phyloP scores from a whole-genome alignment of 64 coral and sea anemone species.

The Porites lutea region DNA sequence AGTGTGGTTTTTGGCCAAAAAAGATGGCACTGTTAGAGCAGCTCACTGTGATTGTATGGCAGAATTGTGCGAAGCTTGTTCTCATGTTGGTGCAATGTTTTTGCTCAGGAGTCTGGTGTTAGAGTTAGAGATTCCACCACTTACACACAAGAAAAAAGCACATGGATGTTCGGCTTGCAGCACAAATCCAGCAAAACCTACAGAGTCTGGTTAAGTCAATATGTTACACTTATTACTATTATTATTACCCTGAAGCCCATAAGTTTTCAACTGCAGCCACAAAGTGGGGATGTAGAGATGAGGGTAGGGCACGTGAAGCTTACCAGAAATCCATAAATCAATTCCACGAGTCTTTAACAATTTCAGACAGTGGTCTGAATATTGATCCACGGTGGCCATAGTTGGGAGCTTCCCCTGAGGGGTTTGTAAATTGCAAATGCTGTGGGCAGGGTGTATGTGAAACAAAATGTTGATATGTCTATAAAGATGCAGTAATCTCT shows the following conservation, averaged over 20 bases:
- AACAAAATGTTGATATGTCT: slow-evolving; percentile 6
- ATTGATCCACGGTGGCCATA: neutral
- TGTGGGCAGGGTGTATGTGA: slow-evolving; percentile 38
- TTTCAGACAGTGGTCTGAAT: slow-evolving; percentile 55
- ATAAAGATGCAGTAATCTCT: neutral
- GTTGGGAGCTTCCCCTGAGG: slow-evolving; percentile 36
- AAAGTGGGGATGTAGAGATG: slow-evolving; percentile 31
- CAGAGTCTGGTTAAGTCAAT: slow-evolving; percentile 7
- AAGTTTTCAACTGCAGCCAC: slow-evolving; percentile 23
- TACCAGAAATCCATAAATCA: neutral
- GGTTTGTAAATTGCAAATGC: slow-evolving; percentile 53
- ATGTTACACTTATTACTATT: neutral
- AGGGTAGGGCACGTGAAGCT: slow-evolving; percentile 4
- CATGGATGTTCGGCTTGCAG: slow-evolving; percentile 28
- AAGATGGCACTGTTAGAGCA: slow-evolving; percentile 24
- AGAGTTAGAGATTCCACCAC: slow-evolving; percentile 29
- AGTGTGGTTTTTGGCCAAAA: slow-evolving; percentile 2
- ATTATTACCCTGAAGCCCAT: slow-evolving; percentile 5
- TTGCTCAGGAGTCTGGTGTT: slow-evolving; percentile 18
- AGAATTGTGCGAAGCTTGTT: slow-evolving; percentile 35
- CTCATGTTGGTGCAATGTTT: slow-evolving; percentile 44
- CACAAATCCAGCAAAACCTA: slow-evolving; percentile 32
- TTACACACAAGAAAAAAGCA: slow-evolving; percentile 31
- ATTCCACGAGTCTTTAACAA: slow-evolving; percentile 15
- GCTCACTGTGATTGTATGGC: slow-evolving; percentile 41